A percentile compares a stretch with the other conserved stretches of the same genome.
Conservation (phyloP, 2,797 vertebrate species). For the Pipistrellus nathusii region DNA sequence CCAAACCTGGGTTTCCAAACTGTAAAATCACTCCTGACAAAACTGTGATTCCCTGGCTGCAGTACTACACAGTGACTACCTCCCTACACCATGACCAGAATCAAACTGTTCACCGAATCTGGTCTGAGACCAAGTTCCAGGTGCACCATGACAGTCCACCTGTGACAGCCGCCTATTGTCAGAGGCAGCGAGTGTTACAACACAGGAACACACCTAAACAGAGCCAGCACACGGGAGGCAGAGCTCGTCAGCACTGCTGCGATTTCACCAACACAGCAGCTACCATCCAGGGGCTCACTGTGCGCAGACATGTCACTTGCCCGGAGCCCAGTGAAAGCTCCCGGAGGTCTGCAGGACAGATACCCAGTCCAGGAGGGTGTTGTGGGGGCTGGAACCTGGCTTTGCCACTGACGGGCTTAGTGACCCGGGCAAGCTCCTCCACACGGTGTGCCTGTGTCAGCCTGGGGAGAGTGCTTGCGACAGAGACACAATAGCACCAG, state of each 20-base stretch:
- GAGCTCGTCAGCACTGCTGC: too few species aligned
- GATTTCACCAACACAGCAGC: background rate
- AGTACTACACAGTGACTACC: background rate
- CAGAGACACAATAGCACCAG: background rate
- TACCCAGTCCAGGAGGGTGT: background rate
- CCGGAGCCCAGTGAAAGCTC: background rate
- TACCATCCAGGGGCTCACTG: background rate
- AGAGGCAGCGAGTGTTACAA: background rate
- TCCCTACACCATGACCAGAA: background rate
- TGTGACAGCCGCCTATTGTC: background rate
- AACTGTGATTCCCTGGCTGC: background rate
- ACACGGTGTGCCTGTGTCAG: background rate
- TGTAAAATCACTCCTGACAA: background rate
- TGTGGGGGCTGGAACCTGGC: background rate
- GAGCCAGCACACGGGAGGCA: too few species aligned
- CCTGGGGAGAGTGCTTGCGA: fast-evolving
- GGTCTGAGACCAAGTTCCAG: background rate
- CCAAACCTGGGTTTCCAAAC: background rate
- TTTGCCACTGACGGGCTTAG: background rate
- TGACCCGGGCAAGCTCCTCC: background rate
- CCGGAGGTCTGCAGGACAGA: background rate
- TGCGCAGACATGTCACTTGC: background rate
- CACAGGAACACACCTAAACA: background rate
- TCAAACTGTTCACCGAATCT: background rate
- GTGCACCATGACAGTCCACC: background rate